phyloP scores from a whole-genome alignment of 2,888 invertebrate species.

The Platycnemis pennipes region DNA sequence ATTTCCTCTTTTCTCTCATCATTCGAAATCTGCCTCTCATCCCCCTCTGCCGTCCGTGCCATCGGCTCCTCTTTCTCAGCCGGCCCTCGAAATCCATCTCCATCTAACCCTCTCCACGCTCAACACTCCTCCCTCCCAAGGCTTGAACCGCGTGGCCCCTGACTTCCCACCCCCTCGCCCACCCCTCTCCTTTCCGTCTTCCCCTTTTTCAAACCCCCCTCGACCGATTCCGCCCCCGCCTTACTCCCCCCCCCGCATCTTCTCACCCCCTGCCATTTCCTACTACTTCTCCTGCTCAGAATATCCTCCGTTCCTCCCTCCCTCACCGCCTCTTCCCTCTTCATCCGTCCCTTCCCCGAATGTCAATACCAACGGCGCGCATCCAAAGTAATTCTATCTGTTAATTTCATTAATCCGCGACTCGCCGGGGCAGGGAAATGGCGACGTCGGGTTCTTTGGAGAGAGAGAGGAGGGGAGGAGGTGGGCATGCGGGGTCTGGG shows the following conservation, averaged over 20 bases:
- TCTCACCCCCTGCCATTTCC: not conserved
- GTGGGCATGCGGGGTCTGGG: not conserved
- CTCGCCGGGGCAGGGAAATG: slow-evolving; percentile 69
- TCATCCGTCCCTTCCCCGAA: slow-evolving; percentile 40
- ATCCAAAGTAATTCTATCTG: slow-evolving; percentile 70
- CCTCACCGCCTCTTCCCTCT: not conserved
- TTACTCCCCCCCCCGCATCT: not conserved
- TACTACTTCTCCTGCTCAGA: not conserved
- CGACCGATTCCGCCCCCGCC: not conserved
- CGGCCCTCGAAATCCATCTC: not conserved
- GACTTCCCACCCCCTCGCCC: not conserved
- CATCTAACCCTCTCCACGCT: not conserved
- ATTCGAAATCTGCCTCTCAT: not conserved
- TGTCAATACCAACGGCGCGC: slow-evolving; percentile 70
- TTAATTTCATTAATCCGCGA: slow-evolving; percentile 70
- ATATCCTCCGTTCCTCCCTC: no score
- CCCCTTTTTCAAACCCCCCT: not conserved
- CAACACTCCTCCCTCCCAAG: not conserved
- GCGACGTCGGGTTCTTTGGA: slow-evolving; percentile 54
- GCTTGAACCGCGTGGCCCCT: not conserved
- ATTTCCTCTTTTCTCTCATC: not conserved
- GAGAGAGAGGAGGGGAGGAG: not conserved
- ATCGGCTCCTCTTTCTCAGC: not conserved
- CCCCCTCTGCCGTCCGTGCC: not conserved
- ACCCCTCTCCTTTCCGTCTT: not conserved